Percentiles rank a stretch among this genome's conserved stretches.
These are phyloP conservation scores for Sinelater perroti DNA, from an alignment of 2,888 invertebrate genomes.

Conservation along the genomic window DNA sequence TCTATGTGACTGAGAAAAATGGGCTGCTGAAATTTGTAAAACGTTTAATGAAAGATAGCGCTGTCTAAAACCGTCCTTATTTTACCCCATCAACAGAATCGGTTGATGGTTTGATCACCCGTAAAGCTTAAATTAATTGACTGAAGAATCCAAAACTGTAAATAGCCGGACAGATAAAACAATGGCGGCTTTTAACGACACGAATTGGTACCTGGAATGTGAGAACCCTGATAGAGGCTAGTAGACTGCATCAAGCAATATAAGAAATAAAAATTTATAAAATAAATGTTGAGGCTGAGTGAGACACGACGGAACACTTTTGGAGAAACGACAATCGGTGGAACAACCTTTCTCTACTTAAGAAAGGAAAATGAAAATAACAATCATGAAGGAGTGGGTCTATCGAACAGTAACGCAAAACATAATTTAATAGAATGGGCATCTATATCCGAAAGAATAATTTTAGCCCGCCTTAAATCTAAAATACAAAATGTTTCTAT, in stretches of 20 bases:
- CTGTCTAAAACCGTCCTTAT: too few relatives aligned
- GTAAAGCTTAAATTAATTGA: too few relatives aligned
- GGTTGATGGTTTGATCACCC: too few relatives aligned
- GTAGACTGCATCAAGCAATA: slow-evolving; percentile 7
- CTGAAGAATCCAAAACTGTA: too few relatives aligned
- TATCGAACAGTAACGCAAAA: not conserved
- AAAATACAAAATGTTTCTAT: not conserved
- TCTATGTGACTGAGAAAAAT: too few relatives aligned
- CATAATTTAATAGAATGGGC: not conserved
- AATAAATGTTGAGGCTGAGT: not conserved
- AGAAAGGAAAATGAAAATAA: not conserved
- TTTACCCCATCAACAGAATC: too few relatives aligned
- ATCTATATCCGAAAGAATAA: not conserved
- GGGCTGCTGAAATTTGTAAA: too few relatives aligned
- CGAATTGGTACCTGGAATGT: too few relatives aligned
- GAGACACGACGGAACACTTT: not conserved
- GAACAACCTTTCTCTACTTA: slow-evolving; percentile 2
- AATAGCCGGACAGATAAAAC: too few relatives aligned
- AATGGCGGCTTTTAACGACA: too few relatives aligned
- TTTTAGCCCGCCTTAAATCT: not conserved
- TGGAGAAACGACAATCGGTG: not conserved
- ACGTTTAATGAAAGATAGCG: too few relatives aligned
- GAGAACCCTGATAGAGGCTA: too few relatives aligned
- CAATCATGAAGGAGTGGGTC: slow-evolving; percentile 1
- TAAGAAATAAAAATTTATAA: not conserved